Evolutionary conservation across 2,888 invertebrate species (phyloP).

Genomic region (Helobdella robusta): DNA sequence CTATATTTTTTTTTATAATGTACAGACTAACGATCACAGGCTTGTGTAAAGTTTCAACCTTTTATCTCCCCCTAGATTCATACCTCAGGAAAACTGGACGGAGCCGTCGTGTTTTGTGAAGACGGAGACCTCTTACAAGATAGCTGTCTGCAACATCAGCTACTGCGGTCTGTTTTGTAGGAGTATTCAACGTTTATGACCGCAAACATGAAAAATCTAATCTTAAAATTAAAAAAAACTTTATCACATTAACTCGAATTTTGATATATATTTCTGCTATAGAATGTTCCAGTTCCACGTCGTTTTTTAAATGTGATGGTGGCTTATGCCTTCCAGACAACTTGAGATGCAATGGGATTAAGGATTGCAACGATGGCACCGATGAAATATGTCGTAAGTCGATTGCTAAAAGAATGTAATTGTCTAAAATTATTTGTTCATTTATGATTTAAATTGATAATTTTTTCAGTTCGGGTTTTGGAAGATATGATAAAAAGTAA

Average conservation of each 20-base stretch:
- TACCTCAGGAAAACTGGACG: constrained; percentile 19
- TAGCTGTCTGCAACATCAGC: constrained; percentile 16
- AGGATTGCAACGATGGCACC: constrained; percentile 24
- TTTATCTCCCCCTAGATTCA: neutral
- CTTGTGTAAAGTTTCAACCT: too few species aligned
- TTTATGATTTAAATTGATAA: too few species aligned
- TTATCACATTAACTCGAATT: too few species aligned
- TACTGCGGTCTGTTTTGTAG: constrained; percentile 24
- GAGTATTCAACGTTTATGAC: too few species aligned
- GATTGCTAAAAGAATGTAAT: too few species aligned
- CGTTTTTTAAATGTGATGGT: constrained; percentile 22
- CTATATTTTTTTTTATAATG: too few species aligned
- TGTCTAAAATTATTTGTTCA: too few species aligned
- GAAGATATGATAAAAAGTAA: too few species aligned
- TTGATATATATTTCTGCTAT: neutral
- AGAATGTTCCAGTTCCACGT: constrained; percentile 10
- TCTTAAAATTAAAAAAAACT: too few species aligned
- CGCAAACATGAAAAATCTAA: too few species aligned
- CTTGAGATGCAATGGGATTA: constrained; percentile 25
- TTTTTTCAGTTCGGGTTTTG: too few species aligned
- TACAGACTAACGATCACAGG: too few species aligned
- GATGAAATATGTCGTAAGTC: constrained; percentile 27
- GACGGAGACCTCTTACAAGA: neutral
- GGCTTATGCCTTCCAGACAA: constrained; percentile 28
- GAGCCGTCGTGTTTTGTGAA: constrained; percentile 26